Evolutionary conservation across 1,140 invertebrate genomes (phyloP), one percentile per base, ranked within the genome.

Genomic region (Frieseomelitta varia): DNA sequence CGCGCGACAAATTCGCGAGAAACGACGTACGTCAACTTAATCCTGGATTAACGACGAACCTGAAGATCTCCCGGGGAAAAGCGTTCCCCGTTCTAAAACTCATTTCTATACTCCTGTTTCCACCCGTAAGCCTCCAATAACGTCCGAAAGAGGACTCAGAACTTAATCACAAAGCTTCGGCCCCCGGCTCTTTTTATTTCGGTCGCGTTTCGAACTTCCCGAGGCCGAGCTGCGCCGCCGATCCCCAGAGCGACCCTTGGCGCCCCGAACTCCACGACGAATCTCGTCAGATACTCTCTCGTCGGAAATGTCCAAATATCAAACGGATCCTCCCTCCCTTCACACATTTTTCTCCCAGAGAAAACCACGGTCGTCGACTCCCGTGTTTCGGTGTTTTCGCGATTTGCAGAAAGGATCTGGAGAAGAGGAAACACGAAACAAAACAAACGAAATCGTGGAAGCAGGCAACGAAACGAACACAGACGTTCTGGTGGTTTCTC

Each of bases 401-500:
- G 12, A 12, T 69, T 71, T 39, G 14, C 1, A 51, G 55, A 47
- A 58, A 61, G 1, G 4, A 63, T 10, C 12, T 15, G 0, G 21
- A 53, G 8, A 12, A 30, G 19, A 81, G 39, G 39, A 6, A 10
- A n/a, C n/a, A n/a, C n/a, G n/a, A n/a, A n/a, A n/a, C n/a, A n/a
- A n/a, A n/a, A 30, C 30, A 2, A 81, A 81, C 39, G 79, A 73
- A 81, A 47, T 47, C 79, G 39, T 51, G 21, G 10, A 81, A 81
- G 56, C 34, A 4, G 11, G 14, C n/a, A 6, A 3, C 4, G 56
- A 24, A 73, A 73, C 17, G 68, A 55, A 34, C n/a, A 24, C 27
- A 10, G 17, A 3, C 47, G 24, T 39, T 81, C 73, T 0, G 47
- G 0, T 24, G 69, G 69, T 63, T 81, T 53, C 79, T 73, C 39